Percentiles rank a stretch among this genome's conserved stretches.
These are phyloP conservation scores for Phanerotoma sp. DNA, from an alignment of 2,888 invertebrate genomes.

Conservation along the genomic window DNA sequence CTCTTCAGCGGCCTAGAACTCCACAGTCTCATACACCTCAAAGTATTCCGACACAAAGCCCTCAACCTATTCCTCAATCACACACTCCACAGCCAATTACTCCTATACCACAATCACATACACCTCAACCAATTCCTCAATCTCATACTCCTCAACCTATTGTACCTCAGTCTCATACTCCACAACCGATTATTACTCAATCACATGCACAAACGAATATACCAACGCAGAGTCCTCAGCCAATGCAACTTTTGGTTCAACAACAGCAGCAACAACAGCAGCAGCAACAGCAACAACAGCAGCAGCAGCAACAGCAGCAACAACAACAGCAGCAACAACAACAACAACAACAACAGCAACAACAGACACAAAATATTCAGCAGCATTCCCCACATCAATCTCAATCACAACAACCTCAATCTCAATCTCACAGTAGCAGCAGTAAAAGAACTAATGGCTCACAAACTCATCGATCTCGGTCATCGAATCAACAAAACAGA, in stretches of 20 bases:
- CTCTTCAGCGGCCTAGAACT: constrained; percentile 55
- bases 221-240: constrained; percentile 49
- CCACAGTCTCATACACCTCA: constrained; percentile 57
- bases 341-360: constrained; percentile 37
- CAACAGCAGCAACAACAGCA: constrained; percentile 49
- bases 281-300: constrained; percentile 41
- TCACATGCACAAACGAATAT: constrained; percentile 49
- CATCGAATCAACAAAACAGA: constrained; percentile 49
- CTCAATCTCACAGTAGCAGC: constrained; percentile 51
- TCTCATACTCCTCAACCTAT: constrained; percentile 50
- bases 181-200: constrained; percentile 51
- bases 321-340: constrained; percentile 47
- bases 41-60: constrained; percentile 49
- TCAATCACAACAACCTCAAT: constrained; percentile 49
- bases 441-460: constrained; percentile 51
- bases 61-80: constrained; percentile 55
- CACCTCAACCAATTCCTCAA: constrained; percentile 18
- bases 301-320: constrained; percentile 44
- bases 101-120: constrained; percentile 46
- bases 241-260: constrained; percentile 49
- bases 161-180: constrained; percentile 49
- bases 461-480: constrained; percentile 51
- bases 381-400: constrained; percentile 50
- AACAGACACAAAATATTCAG: constrained; percentile 38
- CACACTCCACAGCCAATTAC: constrained; percentile 50